Evolutionary conservation across 2,888 invertebrate species (phyloP), one percentile per base, ranked within the genome.

Genomic region (Helicoverpa assulta): DNA sequence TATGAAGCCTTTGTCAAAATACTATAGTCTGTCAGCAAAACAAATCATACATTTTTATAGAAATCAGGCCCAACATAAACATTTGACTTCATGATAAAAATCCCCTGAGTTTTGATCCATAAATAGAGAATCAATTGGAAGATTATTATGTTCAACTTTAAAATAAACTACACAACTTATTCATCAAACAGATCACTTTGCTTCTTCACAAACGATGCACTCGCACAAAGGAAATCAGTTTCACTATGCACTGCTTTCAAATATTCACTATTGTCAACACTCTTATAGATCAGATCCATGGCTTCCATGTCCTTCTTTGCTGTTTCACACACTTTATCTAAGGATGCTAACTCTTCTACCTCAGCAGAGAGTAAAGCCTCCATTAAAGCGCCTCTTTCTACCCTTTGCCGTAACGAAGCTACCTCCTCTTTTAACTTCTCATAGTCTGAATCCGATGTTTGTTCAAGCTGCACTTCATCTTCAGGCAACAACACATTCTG

Each of bases 271-370:
- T 76, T 84, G 10, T 90, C 90, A 57, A 85, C 81, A 67, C 83
- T 90, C 61, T 92, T 94, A 19, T 86, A 85, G 6, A 94, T 72
- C 65, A 91, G 74, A 83, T 95, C 94, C 47, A 94, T 76, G 1
- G 89, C 84, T 78, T 94, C 92, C 92, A 95, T 94, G 64, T 95
- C 93, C 67, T 92, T 94, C 58, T 92, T 93, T 0, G 94, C 94
- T 40, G 88, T 86, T 84, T 94, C 94, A 88, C 92, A 94, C 0
- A 93, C 87, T 81, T 90, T 91, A 67, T 93, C 94, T 16, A 92
- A 84, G 2, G 92, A 88, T 8, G 90, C 84, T 0, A 95, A 79
- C 76, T 95, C 94, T 62, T 93, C 91, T 74, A 92, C 92, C 72
- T 95, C 95, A 0, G 92, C 91, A 50, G 82, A 87, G 0, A 95